Base-by-base conservation (phyloP, 1,140 invertebrate species). In the Oedothorax gibbosus region DNA sequence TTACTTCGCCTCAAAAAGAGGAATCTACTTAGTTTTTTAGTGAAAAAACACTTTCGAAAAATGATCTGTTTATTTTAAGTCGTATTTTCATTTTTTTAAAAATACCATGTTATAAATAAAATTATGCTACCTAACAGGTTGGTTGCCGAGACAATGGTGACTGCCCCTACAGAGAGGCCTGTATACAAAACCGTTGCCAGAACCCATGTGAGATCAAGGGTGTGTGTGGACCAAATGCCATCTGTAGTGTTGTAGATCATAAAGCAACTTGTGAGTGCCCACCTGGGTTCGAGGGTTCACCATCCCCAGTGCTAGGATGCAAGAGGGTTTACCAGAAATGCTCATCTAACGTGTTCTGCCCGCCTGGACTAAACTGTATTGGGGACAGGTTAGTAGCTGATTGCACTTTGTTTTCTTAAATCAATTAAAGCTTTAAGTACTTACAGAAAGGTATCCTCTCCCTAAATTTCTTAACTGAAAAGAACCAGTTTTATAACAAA, bases 271-370 rank as follows among this genome's bases (percentile, higher is more conserved):
- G 96, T 89, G 92, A 92, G 69, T 97, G 96, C 88, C 95, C 95
- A 0, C 89, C 92, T 53, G 95, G 95, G 54, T 97, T 97, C 88
- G 93, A 95, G 89, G 95, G 95, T 7, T 95, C 94, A 87, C 96
- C 95, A n/a, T 95, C 93, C n/a, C 93, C 96, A 6, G 92, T 96
- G 88, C 94, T 97, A 90, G 96, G 96, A 4, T 98, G 96, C 88
- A 93, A 96, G 12, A 90, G 96, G 87, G 93, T 95, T 79, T 88
- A 91, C 10, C 97, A 96, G 88, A 92, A 92, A 64, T 91, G 88
- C 73, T 86, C 86, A 6, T 69, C 92, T 50, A 73, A 75, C 53
- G 72, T 51, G 15, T 75, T 82, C n/a, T 89, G 88, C 86, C 87
- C 88, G 57, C 66, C 64, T 15, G 88, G 88, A 56, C 82, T 88